These are phyloP conservation scores for Erinaceus europaeus DNA, from an alignment of 2,113 vertebrate species.

Conservation along the genomic window DNA sequence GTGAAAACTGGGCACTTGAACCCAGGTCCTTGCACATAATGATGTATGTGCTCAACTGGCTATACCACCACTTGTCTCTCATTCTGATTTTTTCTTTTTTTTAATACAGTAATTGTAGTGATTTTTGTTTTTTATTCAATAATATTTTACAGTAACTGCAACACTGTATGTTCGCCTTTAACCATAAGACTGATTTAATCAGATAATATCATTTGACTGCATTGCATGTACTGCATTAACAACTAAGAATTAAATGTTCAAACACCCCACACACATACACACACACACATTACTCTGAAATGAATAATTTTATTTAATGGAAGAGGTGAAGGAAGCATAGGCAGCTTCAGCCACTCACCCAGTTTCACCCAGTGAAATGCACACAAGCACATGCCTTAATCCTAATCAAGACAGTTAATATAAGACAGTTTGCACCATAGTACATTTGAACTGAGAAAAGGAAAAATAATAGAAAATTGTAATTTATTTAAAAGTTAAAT, in stretches of 20 bases:
- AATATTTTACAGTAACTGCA: neutral
- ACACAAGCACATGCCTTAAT: neutral
- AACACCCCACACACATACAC: neutral
- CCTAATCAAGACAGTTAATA: neutral
- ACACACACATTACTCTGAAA: no score
- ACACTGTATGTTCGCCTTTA: neutral
- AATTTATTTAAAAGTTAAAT: neutral
- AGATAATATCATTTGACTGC: neutral
- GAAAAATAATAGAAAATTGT: neutral
- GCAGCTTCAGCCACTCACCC: no score
- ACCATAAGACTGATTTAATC: neutral
- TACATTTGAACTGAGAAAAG: slow-evolving; percentile 6
- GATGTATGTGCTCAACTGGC: no score
- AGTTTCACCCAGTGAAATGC: neutral
- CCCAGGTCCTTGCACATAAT: no score
- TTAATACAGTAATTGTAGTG: no score
- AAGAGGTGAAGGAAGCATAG: no score
- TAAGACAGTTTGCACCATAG: neutral
- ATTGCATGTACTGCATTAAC: neutral
- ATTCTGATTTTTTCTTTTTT: no score
- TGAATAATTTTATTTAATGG: no score
- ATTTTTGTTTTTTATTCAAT: no score
- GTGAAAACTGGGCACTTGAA: no score
- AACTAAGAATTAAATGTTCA: neutral
- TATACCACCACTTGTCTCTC: no score